Evolutionary conservation across 2,888 invertebrate genomes (phyloP).

Genomic region (Microctonus aethiopoides): DNA sequence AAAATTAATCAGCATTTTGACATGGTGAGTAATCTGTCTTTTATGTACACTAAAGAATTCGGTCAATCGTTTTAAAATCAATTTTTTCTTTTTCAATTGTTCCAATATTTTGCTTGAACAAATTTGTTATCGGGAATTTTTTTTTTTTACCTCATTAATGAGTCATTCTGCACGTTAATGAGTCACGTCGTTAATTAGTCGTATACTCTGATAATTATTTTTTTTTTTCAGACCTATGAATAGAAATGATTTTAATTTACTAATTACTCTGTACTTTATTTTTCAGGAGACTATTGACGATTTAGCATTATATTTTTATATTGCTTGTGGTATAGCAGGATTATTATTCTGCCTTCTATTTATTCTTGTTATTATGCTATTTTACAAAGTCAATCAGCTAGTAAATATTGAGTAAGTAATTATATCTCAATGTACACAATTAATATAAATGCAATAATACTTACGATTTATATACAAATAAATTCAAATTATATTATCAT

Average conservation of each 20-base stretch:
- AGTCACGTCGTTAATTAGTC: background rate
- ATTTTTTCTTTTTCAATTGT: background rate
- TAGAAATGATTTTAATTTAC: background rate
- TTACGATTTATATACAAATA: background rate
- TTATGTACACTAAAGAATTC: background rate
- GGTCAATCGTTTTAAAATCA: background rate
- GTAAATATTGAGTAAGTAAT: conserved; percentile 54
- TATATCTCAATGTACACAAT: no score
- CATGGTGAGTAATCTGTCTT: conserved; percentile 18
- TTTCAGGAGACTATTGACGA: conserved; percentile 53
- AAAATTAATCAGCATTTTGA: background rate
- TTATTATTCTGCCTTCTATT: conserved; percentile 52
- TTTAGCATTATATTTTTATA: conserved; percentile 54
- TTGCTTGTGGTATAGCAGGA: conserved; percentile 52
- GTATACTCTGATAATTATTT: background rate
- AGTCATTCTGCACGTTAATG: background rate
- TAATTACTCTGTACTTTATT: background rate
- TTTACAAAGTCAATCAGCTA: conserved; percentile 54
- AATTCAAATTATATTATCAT: background rate
- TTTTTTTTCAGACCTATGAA: background rate
- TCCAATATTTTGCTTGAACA: background rate
- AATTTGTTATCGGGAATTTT: background rate
- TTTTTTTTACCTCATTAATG: background rate
- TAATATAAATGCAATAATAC: background rate
- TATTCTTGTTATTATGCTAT: conserved; percentile 52